A percentile compares a stretch with the other conserved stretches of the same genome.
These are phyloP conservation scores for Byasa hedistus DNA, from an alignment of 2,888 invertebrate genomes.

Conservation along the genomic window DNA sequence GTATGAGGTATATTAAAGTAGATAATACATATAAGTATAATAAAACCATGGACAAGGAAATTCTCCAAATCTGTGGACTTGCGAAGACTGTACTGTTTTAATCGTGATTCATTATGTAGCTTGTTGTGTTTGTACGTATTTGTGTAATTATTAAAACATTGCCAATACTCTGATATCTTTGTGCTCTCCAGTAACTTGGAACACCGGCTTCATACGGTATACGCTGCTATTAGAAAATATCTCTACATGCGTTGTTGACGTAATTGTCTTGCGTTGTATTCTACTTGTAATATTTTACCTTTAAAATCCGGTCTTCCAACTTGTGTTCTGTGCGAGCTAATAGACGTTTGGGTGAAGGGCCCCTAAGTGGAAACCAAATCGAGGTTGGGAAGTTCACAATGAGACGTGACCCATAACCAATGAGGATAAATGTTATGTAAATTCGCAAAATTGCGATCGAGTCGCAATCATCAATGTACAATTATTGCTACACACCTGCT, in stretches of 20 bases:
- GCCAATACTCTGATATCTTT: slow-evolving; percentile 64
- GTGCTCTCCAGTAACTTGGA: slow-evolving; percentile 70
- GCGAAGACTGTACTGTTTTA: slow-evolving; percentile 75
- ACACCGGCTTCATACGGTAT: slow-evolving; percentile 55
- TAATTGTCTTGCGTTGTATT: background rate
- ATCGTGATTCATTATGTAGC: slow-evolving; percentile 75
- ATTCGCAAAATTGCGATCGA: slow-evolving; percentile 52
- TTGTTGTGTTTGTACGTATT: slow-evolving; percentile 78
- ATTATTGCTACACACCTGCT: slow-evolving; percentile 48
- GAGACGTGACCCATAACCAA: slow-evolving; percentile 84
- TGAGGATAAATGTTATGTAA: slow-evolving; percentile 55
- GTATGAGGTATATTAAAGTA: background rate
- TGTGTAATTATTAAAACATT: slow-evolving; percentile 72
- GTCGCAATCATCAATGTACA: slow-evolving; percentile 51
- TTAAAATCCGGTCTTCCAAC: slow-evolving; percentile 61
- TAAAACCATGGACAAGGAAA: background rate
- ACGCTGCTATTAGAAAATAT: background rate
- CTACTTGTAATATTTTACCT: slow-evolving; percentile 34
- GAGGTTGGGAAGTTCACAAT: slow-evolving; percentile 87
- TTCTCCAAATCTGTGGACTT: slow-evolving; percentile 66
- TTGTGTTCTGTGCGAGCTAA: slow-evolving; percentile 55
- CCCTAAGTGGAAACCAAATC: slow-evolving; percentile 91
- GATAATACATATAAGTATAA: background rate
- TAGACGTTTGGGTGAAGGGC: slow-evolving; percentile 80
- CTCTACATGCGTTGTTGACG: background rate